Evolutionary conservation across 2,888 invertebrate species (phyloP).

Genomic region (Callyntrura guangdongensis): DNA sequence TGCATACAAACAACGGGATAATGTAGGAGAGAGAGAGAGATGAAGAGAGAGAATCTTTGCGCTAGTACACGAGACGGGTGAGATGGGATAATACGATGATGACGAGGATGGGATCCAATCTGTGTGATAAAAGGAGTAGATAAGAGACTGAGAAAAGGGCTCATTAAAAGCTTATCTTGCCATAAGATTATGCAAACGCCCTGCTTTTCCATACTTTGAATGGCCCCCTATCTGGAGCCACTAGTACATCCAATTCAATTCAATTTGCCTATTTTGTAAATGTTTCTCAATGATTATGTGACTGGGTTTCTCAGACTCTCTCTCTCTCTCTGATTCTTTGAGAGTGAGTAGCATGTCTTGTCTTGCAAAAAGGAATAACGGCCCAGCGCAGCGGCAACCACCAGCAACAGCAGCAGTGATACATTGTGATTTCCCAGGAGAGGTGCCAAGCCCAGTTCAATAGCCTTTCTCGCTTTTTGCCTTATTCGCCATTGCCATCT

Average conservation of each 20-base stretch:
- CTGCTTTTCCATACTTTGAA: conserved; percentile 56
- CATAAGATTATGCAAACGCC: conserved; percentile 81
- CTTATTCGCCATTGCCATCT: conserved; percentile 8
- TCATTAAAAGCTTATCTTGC: conserved; percentile 77
- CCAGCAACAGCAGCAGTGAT: not conserved
- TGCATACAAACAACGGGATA: conserved; percentile 60
- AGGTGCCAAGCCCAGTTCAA: conserved; percentile 76
- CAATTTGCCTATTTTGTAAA: conserved; percentile 68
- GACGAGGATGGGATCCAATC: conserved; percentile 27
- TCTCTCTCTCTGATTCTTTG: too few relatives aligned
- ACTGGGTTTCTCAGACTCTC: too few relatives aligned
- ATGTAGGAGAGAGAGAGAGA: conserved; percentile 35
- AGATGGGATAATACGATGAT: conserved; percentile 21
- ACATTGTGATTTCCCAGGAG: conserved; percentile 53
- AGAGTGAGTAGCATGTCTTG: not conserved
- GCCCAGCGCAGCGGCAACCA: too few relatives aligned
- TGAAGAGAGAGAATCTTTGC: not conserved
- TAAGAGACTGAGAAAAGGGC: conserved; percentile 68
- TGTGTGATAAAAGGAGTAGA: conserved; percentile 62
- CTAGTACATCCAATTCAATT: conserved; percentile 72
- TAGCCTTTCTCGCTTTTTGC: conserved; percentile 49
- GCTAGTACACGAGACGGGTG: too few relatives aligned
- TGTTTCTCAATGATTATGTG: conserved; percentile 35
- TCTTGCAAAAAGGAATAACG: not conserved
- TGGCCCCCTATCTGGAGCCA: conserved; percentile 67